These are phyloP conservation scores for Cactoblastis cactorum DNA, from an alignment of 2,888 invertebrate species.

Conservation along the genomic window DNA sequence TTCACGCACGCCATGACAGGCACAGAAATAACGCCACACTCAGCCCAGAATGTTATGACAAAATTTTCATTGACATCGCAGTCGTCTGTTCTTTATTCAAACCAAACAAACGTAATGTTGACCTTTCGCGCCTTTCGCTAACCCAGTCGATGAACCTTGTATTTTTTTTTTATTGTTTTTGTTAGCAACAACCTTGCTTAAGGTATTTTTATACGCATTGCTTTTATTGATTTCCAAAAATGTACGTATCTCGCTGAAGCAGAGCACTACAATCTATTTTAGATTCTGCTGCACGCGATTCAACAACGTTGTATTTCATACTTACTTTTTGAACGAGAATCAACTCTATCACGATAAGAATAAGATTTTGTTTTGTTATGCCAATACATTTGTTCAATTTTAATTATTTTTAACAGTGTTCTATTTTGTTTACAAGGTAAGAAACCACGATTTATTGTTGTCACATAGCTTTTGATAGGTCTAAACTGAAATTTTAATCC, in stretches of 20 bases:
- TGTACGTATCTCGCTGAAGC: constrained; percentile 68
- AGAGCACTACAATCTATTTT: constrained; percentile 67
- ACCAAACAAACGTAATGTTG: constrained; percentile 38
- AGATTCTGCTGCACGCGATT: constrained; percentile 45
- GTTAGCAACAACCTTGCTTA: constrained; percentile 58
- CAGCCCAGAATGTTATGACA: constrained; percentile 9
- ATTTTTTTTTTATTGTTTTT: constrained; percentile 45
- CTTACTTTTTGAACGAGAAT: constrained; percentile 42
- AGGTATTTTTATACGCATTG: constrained; percentile 54
- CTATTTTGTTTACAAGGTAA: constrained; percentile 32
- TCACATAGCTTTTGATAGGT: constrained; percentile 9
- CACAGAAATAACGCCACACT: constrained; percentile 11
- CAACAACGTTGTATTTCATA: constrained; percentile 54
- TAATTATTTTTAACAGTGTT: constrained; percentile 17
- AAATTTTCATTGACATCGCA: neutral
- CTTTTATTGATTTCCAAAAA: constrained; percentile 76
- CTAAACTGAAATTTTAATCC: neutral
- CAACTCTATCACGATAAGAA: constrained; percentile 36
- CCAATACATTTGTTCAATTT: constrained; percentile 16
- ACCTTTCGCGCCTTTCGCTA: constrained; percentile 34
- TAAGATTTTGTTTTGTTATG: constrained; percentile 36
- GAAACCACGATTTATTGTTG: constrained; percentile 22
- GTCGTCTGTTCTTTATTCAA: constrained; percentile 10
- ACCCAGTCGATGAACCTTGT: constrained; percentile 32
- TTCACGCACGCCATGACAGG: too few relatives aligned